Percentiles rank a stretch among this genome's conserved stretches.
These are phyloP conservation scores for Stomorhina lunata DNA, from an alignment of 2,888 invertebrate genomes.

Conservation along the genomic window DNA sequence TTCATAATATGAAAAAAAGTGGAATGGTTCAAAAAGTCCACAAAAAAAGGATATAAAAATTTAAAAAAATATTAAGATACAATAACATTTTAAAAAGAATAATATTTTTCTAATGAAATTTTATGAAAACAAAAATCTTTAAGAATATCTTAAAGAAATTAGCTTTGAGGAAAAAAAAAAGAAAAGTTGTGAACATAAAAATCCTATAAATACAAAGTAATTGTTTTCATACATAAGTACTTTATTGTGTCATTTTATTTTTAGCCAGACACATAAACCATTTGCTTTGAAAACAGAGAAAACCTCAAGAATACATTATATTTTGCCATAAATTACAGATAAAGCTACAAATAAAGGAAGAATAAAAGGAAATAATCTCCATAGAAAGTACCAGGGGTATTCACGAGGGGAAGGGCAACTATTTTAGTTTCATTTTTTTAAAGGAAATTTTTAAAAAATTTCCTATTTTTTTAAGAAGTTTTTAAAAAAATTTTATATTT, in stretches of 20 bases:
- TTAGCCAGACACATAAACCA: constrained; percentile 64
- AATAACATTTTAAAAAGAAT: too few relatives aligned
- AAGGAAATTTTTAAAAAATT: too few relatives aligned
- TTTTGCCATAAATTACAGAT: constrained; percentile 46
- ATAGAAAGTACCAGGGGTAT: too few relatives aligned
- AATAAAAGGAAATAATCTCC: not conserved
- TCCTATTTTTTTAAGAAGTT: too few relatives aligned
- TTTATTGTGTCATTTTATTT: constrained; percentile 62
- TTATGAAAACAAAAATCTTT: not conserved
- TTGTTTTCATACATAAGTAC: constrained; percentile 48
- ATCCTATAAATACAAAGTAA: constrained; percentile 30
- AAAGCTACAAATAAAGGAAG: constrained; percentile 11
- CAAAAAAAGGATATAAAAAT: not conserved
- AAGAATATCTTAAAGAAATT: constrained; percentile 14
- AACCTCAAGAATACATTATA: constrained; percentile 55
- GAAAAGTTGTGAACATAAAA: constrained; percentile 29
- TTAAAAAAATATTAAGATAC: too few relatives aligned
- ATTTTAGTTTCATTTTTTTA: too few relatives aligned
- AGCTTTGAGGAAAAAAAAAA: constrained; percentile 36
- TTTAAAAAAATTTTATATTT: too few relatives aligned
- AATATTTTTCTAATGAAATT: too few relatives aligned
- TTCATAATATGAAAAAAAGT: not conserved
- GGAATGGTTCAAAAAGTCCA: not conserved
- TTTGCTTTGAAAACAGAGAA: constrained; percentile 33
- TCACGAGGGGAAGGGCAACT: too few relatives aligned